These are phyloP conservation scores for Ameiurus melas DNA, from an alignment of 2,113 vertebrate genomes.

Conservation along the genomic window DNA sequence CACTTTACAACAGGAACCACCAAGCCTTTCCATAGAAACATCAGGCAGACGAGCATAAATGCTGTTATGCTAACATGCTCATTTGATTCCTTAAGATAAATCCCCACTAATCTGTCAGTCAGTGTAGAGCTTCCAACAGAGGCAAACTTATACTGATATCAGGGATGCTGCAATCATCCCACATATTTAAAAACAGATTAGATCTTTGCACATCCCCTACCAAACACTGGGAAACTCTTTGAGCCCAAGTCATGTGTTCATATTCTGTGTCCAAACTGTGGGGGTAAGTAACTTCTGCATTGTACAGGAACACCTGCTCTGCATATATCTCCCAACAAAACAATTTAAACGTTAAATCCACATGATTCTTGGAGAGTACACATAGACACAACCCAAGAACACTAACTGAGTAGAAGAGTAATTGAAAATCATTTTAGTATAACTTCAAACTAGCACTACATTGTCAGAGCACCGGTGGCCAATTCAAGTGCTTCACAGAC, in stretches of 20 bases:
- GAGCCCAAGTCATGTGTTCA: slow-evolving; percentile 58
- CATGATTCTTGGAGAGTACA: slow-evolving; percentile 50
- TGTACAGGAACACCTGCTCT: slow-evolving; percentile 21
- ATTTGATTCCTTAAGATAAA: slow-evolving; percentile 48
- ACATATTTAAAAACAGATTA: slow-evolving; percentile 15
- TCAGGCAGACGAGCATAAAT: slow-evolving; percentile 44
- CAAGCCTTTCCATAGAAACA: slow-evolving; percentile 43
- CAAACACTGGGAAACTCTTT: slow-evolving; percentile 62
- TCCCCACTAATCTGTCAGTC: slow-evolving; percentile 35
- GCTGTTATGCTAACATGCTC: slow-evolving; percentile 52
- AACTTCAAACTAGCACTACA: slow-evolving; percentile 6
- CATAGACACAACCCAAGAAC: slow-evolving; percentile 23
- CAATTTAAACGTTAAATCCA: slow-evolving; percentile 46
- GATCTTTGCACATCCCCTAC: slow-evolving; percentile 70
- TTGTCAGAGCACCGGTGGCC: slow-evolving; percentile 24
- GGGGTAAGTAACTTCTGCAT: slow-evolving; percentile 1
- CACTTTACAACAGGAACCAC: slow-evolving; percentile 38
- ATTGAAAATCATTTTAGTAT: slow-evolving; percentile 13
- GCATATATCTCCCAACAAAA: slow-evolving; percentile 28
- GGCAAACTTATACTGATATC: slow-evolving; percentile 34
- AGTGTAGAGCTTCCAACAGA: slow-evolving; percentile 42
- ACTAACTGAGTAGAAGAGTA: slow-evolving; percentile 4
- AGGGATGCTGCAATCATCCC: slow-evolving; percentile 1
- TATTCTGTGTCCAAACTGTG: slow-evolving; percentile 32
- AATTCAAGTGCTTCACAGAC: slow-evolving; percentile 40